These are phyloP conservation scores for Cylloceria caligata DNA, from an alignment of 2,888 invertebrate species.

Conservation along the genomic window DNA sequence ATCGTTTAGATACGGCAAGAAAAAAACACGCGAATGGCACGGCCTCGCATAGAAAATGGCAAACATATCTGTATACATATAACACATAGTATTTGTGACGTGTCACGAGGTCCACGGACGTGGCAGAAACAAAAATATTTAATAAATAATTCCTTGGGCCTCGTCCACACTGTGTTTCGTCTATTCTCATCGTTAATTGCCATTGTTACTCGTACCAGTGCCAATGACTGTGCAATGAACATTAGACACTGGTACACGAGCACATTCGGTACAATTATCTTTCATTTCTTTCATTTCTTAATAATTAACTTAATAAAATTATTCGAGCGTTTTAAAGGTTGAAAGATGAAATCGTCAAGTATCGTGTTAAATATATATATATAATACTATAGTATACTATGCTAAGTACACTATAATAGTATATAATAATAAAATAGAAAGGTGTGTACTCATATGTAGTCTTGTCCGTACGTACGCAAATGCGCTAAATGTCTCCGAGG, in stretches of 20 bases:
- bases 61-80: slow-evolving; percentile 43
- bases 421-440: slow-evolving; percentile 48
- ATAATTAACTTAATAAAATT: slow-evolving; percentile 53
- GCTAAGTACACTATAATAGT: slow-evolving; percentile 37
- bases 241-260: slow-evolving; percentile 24
- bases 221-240: slow-evolving; percentile 39
- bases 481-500: not conserved
- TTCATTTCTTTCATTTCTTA: slow-evolving; percentile 18
- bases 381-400: slow-evolving; percentile 45
- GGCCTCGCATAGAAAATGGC: slow-evolving; percentile 34
- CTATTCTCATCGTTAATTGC: slow-evolving; percentile 50
- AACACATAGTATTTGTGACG: slow-evolving; percentile 53
- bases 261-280: not conserved
- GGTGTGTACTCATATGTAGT: slow-evolving; percentile 43
- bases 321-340: slow-evolving; percentile 59
- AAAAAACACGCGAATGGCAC: slow-evolving; percentile 27
- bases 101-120: slow-evolving; percentile 40
- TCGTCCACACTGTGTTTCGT: slow-evolving; percentile 59
- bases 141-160: slow-evolving; percentile 6
- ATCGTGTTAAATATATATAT: slow-evolving; percentile 55
- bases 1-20: slow-evolving; percentile 7
- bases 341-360: slow-evolving; percentile 56
- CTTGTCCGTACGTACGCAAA: slow-evolving; percentile 33
- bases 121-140: not conserved
- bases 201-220: slow-evolving; percentile 9